Evolutionary conservation across 2,113 vertebrate genomes (phyloP), one percentile per base, ranked within the genome.

Genomic region (Macroglossus sobrinus): DNA sequence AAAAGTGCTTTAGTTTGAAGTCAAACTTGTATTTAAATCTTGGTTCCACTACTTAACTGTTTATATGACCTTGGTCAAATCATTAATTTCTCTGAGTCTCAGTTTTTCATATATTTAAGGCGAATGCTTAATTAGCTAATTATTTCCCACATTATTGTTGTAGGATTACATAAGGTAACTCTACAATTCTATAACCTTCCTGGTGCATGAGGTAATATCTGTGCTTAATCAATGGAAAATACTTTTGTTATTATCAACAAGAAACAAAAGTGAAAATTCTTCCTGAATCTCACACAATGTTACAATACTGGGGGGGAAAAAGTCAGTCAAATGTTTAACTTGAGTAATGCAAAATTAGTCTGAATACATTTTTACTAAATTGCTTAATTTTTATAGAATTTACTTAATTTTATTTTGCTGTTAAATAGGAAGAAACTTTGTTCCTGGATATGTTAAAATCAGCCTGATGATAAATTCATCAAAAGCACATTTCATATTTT

Each of bases 31-130:
- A 71, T 88, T 92, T 40, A 82, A 57, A 82, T 84, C 40, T 89
- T 15, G 9, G 22, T 16, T 69, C 55, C 15, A 66, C 4, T 72
- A 38, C 15, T 91, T 85, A 55, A 55, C 40, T 66, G 21, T 4
- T 61, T 94, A 28, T 35, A 35, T 47, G 30, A 90, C 33, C 16
- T 85, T 40, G 10, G 38, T 61, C 22, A 26, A 74, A 94, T 79
- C 38, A 53, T 75, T 96, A 35, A 87, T 93, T 93, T 94, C 45
- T 93, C 84, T 80, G 38, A 80, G 14, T 80, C 78, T 76, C 89
- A 43, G 9, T 81, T 86, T 86, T 55, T 84, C 26, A 71, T 72
- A 45, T 66, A 87, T 61, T 85, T 78, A 84, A 94, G 68, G 64
- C 24, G 45, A 66, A 76, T 78, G n/a, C 28, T 63, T 78, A 47